A percentile compares a stretch with the other conserved stretches of the same genome.
These are phyloP conservation scores for Sclerodermus sp. DNA, from an alignment of 2,888 invertebrate genomes.

Conservation along the genomic window DNA sequence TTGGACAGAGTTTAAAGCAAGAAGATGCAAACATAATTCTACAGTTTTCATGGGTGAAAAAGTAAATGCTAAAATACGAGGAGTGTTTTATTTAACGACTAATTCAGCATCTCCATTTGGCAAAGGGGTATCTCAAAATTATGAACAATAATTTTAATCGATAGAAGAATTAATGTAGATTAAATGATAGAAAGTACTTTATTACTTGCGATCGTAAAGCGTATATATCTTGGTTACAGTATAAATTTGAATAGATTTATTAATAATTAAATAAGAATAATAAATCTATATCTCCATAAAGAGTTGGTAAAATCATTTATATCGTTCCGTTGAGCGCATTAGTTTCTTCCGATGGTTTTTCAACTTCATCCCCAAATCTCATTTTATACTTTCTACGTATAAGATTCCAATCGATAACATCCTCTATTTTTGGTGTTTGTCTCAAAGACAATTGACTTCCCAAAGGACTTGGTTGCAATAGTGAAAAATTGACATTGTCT, in stretches of 20 bases:
- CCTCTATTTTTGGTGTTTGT: constrained; percentile 52
- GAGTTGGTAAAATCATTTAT: not conserved
- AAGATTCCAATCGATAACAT: constrained; percentile 59
- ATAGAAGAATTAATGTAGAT: not conserved
- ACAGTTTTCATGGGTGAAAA: constrained; percentile 64
- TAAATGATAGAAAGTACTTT: not conserved
- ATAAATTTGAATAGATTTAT: not conserved
- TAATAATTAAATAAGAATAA: not conserved
- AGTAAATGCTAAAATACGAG: constrained; percentile 53
- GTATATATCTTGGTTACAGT: not conserved
- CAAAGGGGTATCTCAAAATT: constrained; percentile 40
- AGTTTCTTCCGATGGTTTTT: constrained; percentile 34
- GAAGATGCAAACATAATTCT: constrained; percentile 49
- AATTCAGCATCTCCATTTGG: constrained; percentile 63
- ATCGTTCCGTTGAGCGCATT: constrained; percentile 1
- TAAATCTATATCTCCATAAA: not conserved
- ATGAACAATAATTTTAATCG: not conserved
- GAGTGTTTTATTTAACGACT: constrained; percentile 67
- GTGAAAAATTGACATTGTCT: constrained; percentile 36
- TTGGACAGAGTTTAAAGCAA: constrained; percentile 59
- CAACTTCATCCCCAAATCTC: constrained; percentile 51
- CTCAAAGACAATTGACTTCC: constrained; percentile 50
- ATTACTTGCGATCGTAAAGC: not conserved
- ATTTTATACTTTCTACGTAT: constrained; percentile 58
- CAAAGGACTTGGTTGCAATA: constrained; percentile 45